Evolutionary conservation across 2,797 vertebrate genomes (phyloP).

Genomic region (Premnoplex brunnescens): DNA sequence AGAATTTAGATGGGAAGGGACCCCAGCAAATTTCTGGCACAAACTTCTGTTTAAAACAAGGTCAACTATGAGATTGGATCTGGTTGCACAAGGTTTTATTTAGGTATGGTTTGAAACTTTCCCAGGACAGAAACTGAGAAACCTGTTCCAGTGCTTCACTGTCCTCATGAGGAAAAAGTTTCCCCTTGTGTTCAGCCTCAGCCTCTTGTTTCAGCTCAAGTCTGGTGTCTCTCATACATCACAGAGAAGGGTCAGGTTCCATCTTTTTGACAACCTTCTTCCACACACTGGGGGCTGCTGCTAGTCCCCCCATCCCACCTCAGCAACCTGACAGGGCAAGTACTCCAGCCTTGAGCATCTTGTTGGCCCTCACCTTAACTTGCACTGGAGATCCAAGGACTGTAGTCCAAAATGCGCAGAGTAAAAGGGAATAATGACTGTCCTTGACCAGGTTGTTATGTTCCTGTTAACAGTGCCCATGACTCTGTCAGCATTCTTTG

Average conservation of each 20-base stretch:
- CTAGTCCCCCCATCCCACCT: not conserved
- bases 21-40: not conserved
- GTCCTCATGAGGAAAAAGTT: not conserved
- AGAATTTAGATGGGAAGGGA: not conserved
- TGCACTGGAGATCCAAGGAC: not conserved
- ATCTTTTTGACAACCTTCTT: not conserved
- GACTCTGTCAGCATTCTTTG: not conserved
- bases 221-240: not conserved
- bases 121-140: not conserved
- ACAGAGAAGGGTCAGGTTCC: not conserved
- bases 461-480: not conserved
- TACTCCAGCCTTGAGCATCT: not conserved
- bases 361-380: not conserved
- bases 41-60: not conserved
- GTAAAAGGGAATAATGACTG: not conserved
- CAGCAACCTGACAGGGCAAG: not conserved
- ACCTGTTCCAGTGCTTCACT: not conserved
- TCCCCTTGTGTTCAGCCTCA: not conserved
- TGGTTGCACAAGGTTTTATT: not conserved
- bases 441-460: not conserved
- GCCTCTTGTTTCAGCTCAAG: not conserved
- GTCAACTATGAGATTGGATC: not conserved
- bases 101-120: not conserved
- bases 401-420: not conserved
- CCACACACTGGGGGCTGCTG: not conserved